These are phyloP conservation scores for Ephialtes manifestator DNA, from an alignment of 2,888 invertebrate genomes.

Conservation along the genomic window DNA sequence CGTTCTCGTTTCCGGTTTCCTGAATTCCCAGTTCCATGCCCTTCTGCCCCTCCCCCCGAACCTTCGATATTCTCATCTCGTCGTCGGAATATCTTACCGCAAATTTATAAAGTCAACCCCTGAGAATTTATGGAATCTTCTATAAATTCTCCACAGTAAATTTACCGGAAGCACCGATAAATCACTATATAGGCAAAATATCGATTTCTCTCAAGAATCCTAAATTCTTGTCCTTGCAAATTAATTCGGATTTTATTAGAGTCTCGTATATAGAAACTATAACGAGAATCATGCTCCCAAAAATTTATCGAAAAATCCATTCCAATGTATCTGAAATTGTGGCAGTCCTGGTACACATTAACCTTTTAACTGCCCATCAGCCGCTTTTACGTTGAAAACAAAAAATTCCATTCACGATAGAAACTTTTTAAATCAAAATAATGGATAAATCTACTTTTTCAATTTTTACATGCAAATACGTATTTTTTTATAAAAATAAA, in stretches of 20 bases:
- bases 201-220: background rate
- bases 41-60: background rate
- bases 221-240: background rate
- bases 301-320: too few relatives aligned
- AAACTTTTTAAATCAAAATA: too few relatives aligned
- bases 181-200: conserved; percentile 2
- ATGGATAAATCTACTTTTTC: too few relatives aligned
- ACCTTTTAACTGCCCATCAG: too few relatives aligned
- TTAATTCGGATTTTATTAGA: background rate
- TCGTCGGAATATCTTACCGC: conserved; percentile 38
- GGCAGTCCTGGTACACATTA: too few relatives aligned
- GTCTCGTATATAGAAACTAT: background rate
- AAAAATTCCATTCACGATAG: too few relatives aligned
- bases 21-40: conserved; percentile 20
- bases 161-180: background rate
- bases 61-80: conserved; percentile 45
- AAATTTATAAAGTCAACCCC: conserved; percentile 57
- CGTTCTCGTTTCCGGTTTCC: conserved; percentile 45
- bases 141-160: conserved; percentile 10
- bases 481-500: too few relatives aligned
- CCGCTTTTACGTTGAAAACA: too few relatives aligned
- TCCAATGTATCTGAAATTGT: too few relatives aligned
- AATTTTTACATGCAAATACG: too few relatives aligned
- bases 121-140: conserved; percentile 47
- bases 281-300: background rate